Evolutionary conservation across 2,888 invertebrate species (phyloP), one percentile per base, ranked within the genome.

Genomic region (Laothoe populi): DNA sequence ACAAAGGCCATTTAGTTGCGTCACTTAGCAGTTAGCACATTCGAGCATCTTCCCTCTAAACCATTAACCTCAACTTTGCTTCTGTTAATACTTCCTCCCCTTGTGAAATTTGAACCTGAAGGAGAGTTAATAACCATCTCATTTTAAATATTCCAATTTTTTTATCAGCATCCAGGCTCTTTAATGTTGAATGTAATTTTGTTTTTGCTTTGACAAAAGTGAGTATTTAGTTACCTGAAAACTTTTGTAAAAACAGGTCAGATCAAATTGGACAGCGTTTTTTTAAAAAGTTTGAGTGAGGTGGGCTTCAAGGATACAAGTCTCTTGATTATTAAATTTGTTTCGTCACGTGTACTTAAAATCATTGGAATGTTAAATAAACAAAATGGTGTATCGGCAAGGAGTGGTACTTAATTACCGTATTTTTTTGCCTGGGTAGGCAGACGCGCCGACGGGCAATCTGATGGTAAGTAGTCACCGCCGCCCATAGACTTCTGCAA

Each of bases 31-130:
- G 16, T 35, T 44, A 42, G 19, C 5, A 53, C 53, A 53, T 67
- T 59, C 31, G 64, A 23, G 38, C 59, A 40, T 46, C 61, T 67
- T 60, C 26, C 42, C 53, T 71, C 65, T 57, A 19, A 61, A 44
- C 64, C 62, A 49, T 66, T 44, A 63, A 53, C 53, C 53, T 62
- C 62, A 65, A 65, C 67, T 76, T 80, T 78, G 74, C 80, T 77
- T 76, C 67, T 70, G 71, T 73, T 75, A 76, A 76, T 74, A 72
- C 74, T 67, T 71, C 66, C 76, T 70, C 49, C 46, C 71, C 31
- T 65, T 75, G 77, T 79, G 79, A 79, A 78, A 81, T 81, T 79
- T 74, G 74, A 78, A 77, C 74, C 71, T 69, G 64, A 70, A 77
- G 69, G 73, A 64, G 73, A 70, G 70, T 74, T 71, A 63, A 65